Evolutionary conservation across 2,113 vertebrate genomes (phyloP).

Genomic region (Corydoras maculifer): DNA sequence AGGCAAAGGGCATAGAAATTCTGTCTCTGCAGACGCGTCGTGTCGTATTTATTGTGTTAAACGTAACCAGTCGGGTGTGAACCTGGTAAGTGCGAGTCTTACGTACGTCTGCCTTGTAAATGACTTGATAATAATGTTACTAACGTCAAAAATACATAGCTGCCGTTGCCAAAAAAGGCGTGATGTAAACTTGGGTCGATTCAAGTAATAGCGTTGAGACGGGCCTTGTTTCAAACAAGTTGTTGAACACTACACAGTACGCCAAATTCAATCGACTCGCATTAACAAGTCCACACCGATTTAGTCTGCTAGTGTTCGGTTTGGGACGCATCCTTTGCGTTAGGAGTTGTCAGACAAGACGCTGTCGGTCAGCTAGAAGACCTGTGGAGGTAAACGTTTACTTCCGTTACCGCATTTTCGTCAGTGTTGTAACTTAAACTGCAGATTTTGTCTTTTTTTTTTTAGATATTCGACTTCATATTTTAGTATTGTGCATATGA

Average conservation of each 20-base stretch:
- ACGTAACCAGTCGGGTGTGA: slow-evolving; percentile 29
- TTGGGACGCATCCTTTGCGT: neutral
- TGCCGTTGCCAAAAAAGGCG: neutral
- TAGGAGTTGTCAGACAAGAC: neutral
- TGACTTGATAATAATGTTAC: neutral
- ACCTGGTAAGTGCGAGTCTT: slow-evolving; percentile 44
- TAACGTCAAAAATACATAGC: neutral
- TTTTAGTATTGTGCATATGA: too few species aligned
- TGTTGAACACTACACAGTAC: neutral
- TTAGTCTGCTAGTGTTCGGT: neutral
- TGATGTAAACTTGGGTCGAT: too few species aligned
- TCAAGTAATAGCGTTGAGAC: neutral
- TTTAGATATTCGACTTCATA: neutral
- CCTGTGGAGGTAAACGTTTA: slow-evolving; percentile 1
- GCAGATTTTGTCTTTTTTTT: neutral
- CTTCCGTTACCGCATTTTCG: too few species aligned
- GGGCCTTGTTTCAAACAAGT: neutral
- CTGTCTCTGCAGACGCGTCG: slow-evolving; percentile 44
- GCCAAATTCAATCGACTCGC: neutral
- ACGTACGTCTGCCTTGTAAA: neutral
- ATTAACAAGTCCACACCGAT: neutral
- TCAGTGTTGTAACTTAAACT: neutral
- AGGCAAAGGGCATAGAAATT: slow-evolving; percentile 59
- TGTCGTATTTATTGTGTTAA: slow-evolving; percentile 57
- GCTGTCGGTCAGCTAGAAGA: neutral